A percentile compares a stretch with the other conserved stretches of the same genome.
phyloP scores from a whole-genome alignment of 2,888 invertebrate species.

The Chloromyia formosa region DNA sequence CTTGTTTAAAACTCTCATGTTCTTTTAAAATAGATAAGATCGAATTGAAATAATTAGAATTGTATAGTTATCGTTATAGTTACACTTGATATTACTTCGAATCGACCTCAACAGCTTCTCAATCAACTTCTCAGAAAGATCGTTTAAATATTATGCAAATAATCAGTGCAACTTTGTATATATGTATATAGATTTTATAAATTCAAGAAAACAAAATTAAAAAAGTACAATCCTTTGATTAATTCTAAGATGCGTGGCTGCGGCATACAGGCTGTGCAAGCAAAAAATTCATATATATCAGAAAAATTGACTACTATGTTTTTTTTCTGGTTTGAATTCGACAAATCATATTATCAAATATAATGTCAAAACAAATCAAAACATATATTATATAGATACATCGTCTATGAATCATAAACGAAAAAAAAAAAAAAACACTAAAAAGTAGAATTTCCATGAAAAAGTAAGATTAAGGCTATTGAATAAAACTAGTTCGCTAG shows the following conservation, averaged over 20 bases:
- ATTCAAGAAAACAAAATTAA: slow-evolving; percentile 47
- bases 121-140: slow-evolving; percentile 5
- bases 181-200: slow-evolving; percentile 2
- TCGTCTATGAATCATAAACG: too few species aligned
- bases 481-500: slow-evolving; percentile 5
- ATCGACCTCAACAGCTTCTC: slow-evolving; percentile 2
- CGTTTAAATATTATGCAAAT: background rate
- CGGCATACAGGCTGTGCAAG: slow-evolving; percentile 66
- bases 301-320: slow-evolving; percentile 48
- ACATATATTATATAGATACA: too few species aligned
- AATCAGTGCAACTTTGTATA: background rate
- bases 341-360: slow-evolving; percentile 39
- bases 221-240: slow-evolving; percentile 23
- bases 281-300: slow-evolving; percentile 60
- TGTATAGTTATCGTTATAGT: too few species aligned
- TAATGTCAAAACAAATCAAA: slow-evolving; percentile 32
- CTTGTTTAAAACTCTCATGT: background rate
- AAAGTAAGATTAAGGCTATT: slow-evolving; percentile 16
- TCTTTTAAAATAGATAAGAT: too few species aligned
- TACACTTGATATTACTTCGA: background rate
- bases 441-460: background rate
- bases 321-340: too few species aligned
- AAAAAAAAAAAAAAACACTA: slow-evolving; percentile 24
- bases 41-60: too few species aligned
- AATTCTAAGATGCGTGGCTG: slow-evolving; percentile 64